These are phyloP conservation scores for Mellivora capensis DNA, from an alignment of 2,113 vertebrate genomes.

Conservation along the genomic window DNA sequence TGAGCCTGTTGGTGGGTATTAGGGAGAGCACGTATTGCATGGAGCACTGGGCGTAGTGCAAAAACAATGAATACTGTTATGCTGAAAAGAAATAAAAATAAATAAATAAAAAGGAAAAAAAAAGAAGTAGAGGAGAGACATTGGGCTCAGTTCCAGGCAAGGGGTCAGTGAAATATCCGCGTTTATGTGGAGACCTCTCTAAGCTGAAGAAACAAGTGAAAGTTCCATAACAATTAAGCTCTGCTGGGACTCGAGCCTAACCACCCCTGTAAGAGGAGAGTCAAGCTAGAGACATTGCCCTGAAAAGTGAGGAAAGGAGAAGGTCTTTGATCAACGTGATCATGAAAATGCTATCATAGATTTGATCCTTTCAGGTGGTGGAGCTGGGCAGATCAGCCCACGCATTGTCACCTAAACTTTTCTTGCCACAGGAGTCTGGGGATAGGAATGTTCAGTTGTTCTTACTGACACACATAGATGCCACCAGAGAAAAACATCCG, in stretches of 20 bases:
- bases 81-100: no score
- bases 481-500: neutral
- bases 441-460: neutral
- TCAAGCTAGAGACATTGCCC: neutral
- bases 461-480: neutral
- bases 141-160: neutral
- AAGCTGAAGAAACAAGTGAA: neutral
- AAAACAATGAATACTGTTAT: no score
- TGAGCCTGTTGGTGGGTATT: no score
- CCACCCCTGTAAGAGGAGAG: neutral
- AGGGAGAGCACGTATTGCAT: no score
- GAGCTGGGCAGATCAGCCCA: neutral
- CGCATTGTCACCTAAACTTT: neutral
- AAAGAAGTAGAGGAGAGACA: neutral
- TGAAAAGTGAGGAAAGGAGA: neutral
- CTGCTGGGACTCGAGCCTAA: neutral
- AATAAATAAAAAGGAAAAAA: no score
- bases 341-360: neutral
- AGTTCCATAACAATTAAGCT: neutral
- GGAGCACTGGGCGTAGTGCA: no score
- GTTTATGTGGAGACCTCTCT: neutral
- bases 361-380: neutral
- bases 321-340: neutral
- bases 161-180: neutral
- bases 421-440: neutral